phyloP scores from a whole-genome alignment of 1,140 invertebrate species.

The Brachionus sp. region DNA sequence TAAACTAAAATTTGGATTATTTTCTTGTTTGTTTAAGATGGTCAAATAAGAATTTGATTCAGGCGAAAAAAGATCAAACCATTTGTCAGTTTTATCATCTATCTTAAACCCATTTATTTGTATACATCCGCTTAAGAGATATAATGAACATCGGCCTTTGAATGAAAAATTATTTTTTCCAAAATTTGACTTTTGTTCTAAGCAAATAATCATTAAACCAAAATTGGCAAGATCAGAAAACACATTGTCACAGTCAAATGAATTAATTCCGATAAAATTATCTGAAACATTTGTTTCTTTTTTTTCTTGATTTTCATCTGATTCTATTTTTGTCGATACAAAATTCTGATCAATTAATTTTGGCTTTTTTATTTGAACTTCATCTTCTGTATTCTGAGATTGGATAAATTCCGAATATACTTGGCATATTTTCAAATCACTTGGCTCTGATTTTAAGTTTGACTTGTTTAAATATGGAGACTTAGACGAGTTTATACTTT shows the following conservation, averaged over 20 bases:
- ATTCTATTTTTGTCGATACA: background rate
- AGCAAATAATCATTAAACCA: background rate
- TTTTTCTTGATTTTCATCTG: background rate
- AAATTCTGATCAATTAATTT: background rate
- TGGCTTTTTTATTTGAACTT: background rate
- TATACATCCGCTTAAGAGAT: background rate
- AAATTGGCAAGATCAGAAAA: background rate
- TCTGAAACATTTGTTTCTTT: background rate
- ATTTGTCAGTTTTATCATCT: background rate
- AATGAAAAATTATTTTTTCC: conserved; percentile 18
- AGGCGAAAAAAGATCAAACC: conserved; percentile 21
- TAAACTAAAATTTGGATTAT: background rate
- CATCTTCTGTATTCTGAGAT: background rate
- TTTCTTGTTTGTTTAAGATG: background rate
- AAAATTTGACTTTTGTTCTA: background rate
- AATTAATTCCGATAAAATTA: background rate
- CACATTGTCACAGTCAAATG: conserved; percentile 3
- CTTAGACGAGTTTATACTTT: background rate
- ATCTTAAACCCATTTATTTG: conserved; percentile 29
- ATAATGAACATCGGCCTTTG: conserved; percentile 26
- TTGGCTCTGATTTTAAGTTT: background rate
- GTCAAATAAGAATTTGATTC: background rate
- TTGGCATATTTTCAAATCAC: background rate
- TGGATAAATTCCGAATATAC: conserved; percentile 3
- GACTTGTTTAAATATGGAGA: background rate